Conservation (phyloP, 2,797 vertebrate genomes). For the Heterohyrax brucei region DNA sequence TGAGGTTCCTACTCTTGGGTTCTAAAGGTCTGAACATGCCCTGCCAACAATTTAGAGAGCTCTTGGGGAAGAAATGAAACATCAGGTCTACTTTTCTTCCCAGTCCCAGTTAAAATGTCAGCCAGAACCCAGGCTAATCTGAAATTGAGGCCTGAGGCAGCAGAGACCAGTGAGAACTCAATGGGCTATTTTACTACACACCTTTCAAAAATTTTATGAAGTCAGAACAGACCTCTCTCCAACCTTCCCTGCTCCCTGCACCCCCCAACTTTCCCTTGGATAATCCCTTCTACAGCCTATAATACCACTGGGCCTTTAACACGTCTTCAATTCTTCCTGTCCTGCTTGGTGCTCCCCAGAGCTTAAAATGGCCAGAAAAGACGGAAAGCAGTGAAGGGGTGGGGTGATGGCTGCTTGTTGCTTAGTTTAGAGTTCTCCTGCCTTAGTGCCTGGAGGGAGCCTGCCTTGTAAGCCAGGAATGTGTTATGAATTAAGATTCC, state of each 20-base stretch:
- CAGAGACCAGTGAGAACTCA: conserved; percentile 49
- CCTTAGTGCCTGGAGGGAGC: conserved; percentile 42
- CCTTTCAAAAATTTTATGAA: conserved; percentile 52
- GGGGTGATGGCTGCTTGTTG: background rate
- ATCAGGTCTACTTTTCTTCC: conserved; percentile 30
- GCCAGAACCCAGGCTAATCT: conserved; percentile 47
- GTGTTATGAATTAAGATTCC: conserved; percentile 72
- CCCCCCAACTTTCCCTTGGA: background rate
- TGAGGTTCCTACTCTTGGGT: background rate
- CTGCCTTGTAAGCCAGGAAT: conserved; percentile 53
- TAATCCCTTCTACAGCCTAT: background rate
- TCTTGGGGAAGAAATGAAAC: background rate
- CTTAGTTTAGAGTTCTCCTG: conserved; percentile 67
- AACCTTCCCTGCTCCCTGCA: conserved; percentile 4
- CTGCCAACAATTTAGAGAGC: conserved; percentile 28
- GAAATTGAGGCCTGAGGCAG: conserved; percentile 1
- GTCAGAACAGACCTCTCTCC: background rate
- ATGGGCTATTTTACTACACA: conserved; percentile 13
- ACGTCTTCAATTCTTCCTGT: conserved; percentile 7
- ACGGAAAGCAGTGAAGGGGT: background rate
- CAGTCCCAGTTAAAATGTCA: conserved; percentile 29
- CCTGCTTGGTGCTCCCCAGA: background rate
- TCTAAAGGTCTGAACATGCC: conserved; percentile 44
- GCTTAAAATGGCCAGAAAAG: conserved; percentile 10
- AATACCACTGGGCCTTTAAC: conserved; percentile 1